phyloP scores from a whole-genome alignment of 2,888 invertebrate species.

The Mantis religiosa region DNA sequence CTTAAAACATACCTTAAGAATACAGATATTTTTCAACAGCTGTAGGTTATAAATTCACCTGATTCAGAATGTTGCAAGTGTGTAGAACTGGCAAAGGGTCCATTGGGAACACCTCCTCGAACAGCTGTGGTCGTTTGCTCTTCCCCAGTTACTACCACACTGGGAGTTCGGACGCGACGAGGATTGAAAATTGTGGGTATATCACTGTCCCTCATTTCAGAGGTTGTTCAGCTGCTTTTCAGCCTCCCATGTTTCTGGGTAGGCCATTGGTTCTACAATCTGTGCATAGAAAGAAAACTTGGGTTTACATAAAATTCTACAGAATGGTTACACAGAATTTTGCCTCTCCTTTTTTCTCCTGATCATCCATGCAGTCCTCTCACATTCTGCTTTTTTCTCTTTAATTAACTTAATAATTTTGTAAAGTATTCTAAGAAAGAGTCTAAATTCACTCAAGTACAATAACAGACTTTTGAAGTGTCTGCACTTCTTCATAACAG shows the following conservation, averaged over 20 bases:
- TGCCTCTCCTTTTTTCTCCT: too few relatives aligned
- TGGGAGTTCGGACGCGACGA: conserved; percentile 62
- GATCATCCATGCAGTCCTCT: too few relatives aligned
- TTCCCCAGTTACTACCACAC: conserved; percentile 64
- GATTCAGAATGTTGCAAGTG: conserved; percentile 49
- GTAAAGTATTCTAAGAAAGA: too few relatives aligned
- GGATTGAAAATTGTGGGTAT: conserved; percentile 80
- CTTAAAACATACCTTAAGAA: too few relatives aligned
- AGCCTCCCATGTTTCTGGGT: neutral
- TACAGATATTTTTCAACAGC: too few relatives aligned
- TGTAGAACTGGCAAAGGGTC: conserved; percentile 33
- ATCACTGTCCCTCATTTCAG: conserved; percentile 57
- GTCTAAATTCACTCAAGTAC: too few relatives aligned
- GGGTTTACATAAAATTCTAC: neutral
- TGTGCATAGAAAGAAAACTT: neutral
- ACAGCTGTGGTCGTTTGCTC: conserved; percentile 39
- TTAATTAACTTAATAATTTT: too few relatives aligned
- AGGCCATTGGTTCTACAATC: neutral
- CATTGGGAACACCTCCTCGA: conserved; percentile 36
- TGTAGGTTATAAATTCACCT: conserved; percentile 32
- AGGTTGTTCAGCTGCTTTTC: neutral
- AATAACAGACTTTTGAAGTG: too few relatives aligned
- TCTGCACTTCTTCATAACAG: too few relatives aligned
- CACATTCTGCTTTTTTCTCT: too few relatives aligned
- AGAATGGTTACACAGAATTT: neutral